phyloP scores from a whole-genome alignment of 2,888 invertebrate species.

The Tanytarsus gracilentus region DNA sequence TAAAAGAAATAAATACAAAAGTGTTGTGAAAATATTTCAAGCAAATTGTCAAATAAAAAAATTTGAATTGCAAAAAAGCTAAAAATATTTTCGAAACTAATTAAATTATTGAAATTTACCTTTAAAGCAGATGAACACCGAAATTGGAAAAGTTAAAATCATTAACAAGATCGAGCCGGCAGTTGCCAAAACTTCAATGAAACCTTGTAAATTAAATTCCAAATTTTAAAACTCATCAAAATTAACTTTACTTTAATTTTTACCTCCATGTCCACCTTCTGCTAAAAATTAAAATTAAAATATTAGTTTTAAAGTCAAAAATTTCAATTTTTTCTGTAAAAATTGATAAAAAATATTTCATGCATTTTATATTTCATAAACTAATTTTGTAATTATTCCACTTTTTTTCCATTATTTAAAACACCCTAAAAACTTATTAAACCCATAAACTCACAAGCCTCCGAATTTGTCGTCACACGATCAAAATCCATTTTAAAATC shows the following conservation, averaged over 20 bases:
- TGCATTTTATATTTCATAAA: no score
- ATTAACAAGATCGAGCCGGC: conserved; percentile 62
- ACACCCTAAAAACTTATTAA: conserved; percentile 2
- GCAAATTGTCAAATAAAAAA: no score
- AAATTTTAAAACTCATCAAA: background rate
- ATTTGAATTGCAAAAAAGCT: background rate
- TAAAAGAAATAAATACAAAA: no score
- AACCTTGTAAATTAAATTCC: conserved; percentile 40
- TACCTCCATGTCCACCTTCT: background rate
- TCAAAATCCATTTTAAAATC: conserved; percentile 15
- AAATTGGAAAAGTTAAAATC: conserved; percentile 70
- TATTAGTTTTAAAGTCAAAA: background rate
- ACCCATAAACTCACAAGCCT: conserved; percentile 2
- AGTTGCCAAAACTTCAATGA: conserved; percentile 66
- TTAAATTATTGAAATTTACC: conserved; percentile 35
- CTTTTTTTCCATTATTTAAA: background rate
- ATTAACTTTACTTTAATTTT: background rate
- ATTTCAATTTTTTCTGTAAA: no score
- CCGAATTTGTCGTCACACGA: conserved; percentile 17
- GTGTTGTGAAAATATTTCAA: no score
- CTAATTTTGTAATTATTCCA: background rate
- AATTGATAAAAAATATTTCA: no score
- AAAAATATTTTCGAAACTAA: background rate
- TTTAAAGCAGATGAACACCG: conserved; percentile 77
- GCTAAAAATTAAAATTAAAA: background rate